These are phyloP conservation scores for cat (Felis catus) DNA, from an alignment of 2,113 vertebrate species.

Conservation along the genomic window F.catus_Fca126_mat1.0 CM031413.1:149429001-149429500, in stretches of 20 bases:
- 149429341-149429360: background rate
- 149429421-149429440: background rate
- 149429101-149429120: background rate
- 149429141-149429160: background rate
- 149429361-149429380: background rate
- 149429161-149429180: background rate
- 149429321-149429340: background rate
- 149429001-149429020: background rate
- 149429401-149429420: background rate
- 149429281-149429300: background rate
- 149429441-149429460: background rate
- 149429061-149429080: background rate
- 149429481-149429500: background rate
- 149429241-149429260: background rate
- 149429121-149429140: background rate
- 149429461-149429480: background rate
- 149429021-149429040: background rate
- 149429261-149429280: background rate
- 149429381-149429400: accelerated
- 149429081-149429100: background rate
- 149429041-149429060: background rate
- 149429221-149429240: background rate
- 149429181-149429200: background rate
- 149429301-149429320: background rate
- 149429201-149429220: background rate